phyloP scores from a whole-genome alignment of 1,140 invertebrate genomes.

The Cydia splendana region DNA sequence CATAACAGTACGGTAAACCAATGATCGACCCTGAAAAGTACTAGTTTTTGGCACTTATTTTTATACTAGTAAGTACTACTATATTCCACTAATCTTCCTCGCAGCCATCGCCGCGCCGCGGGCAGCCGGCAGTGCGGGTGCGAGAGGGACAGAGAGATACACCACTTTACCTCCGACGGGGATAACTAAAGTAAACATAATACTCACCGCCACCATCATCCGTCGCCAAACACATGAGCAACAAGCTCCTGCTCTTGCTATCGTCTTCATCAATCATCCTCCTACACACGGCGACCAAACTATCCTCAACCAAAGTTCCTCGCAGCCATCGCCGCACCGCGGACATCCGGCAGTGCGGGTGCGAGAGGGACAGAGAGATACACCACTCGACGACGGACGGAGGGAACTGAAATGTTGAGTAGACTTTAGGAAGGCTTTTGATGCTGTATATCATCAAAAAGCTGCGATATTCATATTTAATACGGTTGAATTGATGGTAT shows the following conservation, averaged over 20 bases:
- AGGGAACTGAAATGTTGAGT: conserved; percentile 37
- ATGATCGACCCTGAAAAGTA: no score
- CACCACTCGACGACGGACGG: conserved; percentile 49
- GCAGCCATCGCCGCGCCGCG: conserved; percentile 41
- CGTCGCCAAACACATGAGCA: conserved; percentile 26
- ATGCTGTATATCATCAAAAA: neutral
- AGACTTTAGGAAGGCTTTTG: neutral
- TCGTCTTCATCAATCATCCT: neutral
- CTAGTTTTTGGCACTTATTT: no score
- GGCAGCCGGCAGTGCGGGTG: conserved; percentile 31
- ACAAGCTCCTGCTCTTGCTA: neutral
- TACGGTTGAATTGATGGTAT: neutral
- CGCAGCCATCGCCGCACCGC: conserved; percentile 42
- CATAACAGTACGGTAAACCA: no score
- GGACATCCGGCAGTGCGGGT: conserved; percentile 26
- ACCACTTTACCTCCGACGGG: conserved; percentile 46
- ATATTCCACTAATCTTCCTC: neutral
- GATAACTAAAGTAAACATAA: conserved; percentile 38
- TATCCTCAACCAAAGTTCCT: neutral
- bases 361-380: conserved; percentile 38
- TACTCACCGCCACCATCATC: neutral
- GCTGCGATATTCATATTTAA: neutral
- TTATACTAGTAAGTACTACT: no score
- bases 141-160: conserved; percentile 40
- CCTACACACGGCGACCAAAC: neutral